Evolutionary conservation across 2,113 vertebrate species (phyloP).

Genomic region (Climacteris rufus): DNA sequence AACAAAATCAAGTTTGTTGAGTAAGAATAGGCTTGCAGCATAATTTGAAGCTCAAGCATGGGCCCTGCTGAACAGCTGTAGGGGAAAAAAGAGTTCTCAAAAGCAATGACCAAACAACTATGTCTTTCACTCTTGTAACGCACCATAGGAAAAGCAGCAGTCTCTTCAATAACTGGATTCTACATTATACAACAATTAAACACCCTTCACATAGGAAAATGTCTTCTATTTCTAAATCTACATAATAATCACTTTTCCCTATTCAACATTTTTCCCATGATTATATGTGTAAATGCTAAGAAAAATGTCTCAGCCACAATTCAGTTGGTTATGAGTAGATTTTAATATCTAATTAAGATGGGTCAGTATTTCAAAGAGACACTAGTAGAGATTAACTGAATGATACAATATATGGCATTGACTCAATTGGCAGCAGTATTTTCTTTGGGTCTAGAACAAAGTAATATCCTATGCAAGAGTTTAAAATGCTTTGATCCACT

Average conservation of each 20-base stretch:
- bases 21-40: not conserved
- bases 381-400: not conserved
- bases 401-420: not conserved
- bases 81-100: not conserved
- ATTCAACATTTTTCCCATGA: not conserved
- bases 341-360: conserved; percentile 20
- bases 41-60: not conserved
- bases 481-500: conserved; percentile 19
- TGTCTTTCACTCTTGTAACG: not conserved
- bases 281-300: not conserved
- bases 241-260: not conserved
- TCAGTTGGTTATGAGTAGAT: not conserved
- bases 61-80: not conserved
- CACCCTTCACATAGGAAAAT: not conserved
- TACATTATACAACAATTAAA: conserved; percentile 22
- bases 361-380: conserved; percentile 26
- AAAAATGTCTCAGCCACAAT: conserved; percentile 1
- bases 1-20: conserved; percentile 10
- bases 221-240: conserved; percentile 4
- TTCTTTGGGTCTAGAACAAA: not conserved
- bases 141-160: not conserved
- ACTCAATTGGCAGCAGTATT: not conserved
- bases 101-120: not conserved
- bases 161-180: not conserved
- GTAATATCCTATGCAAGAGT: not conserved